Conservation (phyloP, 2,113 vertebrate species). For the Mellivora capensis region DNA sequence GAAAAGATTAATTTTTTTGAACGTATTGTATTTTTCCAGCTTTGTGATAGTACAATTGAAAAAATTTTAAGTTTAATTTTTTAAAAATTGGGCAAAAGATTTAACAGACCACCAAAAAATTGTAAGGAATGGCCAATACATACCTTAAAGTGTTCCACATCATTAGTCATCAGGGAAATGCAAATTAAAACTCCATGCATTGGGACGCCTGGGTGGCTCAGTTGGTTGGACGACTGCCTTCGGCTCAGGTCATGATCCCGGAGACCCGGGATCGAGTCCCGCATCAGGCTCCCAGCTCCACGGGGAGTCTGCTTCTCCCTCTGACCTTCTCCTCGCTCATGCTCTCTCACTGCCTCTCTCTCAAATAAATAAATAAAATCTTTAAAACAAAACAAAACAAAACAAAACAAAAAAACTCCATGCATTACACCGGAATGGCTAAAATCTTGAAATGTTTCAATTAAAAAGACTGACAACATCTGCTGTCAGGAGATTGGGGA, state of each 20-base stretch:
- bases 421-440: not conserved
- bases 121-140: not conserved
- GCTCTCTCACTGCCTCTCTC: too few species aligned
- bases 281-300: too few species aligned
- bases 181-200: not conserved
- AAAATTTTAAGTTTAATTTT: not conserved
- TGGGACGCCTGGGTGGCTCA: too few species aligned
- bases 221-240: too few species aligned
- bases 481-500: not conserved
- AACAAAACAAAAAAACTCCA: too few species aligned
- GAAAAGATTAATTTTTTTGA: not conserved
- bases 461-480: not conserved
- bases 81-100: not conserved
- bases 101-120: not conserved
- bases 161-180: too few species aligned
- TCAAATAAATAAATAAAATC: too few species aligned
- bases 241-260: too few species aligned
- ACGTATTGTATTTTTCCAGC: not conserved
- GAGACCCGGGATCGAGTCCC: too few species aligned
- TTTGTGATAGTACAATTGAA: not conserved
- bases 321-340: too few species aligned
- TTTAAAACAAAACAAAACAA: too few species aligned
- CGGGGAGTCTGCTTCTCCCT: too few species aligned
- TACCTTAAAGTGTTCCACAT: not conserved
- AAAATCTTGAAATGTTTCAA: not conserved